Evolutionary conservation across 2,888 invertebrate species (phyloP).

Genomic region (Mesopsocus fuscifrons): DNA sequence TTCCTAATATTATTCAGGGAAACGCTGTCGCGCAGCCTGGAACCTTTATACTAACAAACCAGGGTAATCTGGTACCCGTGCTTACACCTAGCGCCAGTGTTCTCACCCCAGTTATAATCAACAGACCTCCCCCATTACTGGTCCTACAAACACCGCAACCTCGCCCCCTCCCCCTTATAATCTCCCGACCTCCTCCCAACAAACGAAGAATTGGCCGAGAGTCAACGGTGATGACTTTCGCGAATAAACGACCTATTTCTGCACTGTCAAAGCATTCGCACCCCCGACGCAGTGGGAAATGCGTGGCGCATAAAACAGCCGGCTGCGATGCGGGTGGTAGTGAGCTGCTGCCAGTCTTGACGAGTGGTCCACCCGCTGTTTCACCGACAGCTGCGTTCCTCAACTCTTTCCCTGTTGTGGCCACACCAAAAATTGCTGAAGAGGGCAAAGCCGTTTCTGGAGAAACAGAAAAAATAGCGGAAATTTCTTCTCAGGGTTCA

Average conservation of each 20-base stretch:
- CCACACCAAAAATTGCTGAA: conserved; percentile 33
- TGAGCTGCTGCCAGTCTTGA: neutral
- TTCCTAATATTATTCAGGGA: too few species aligned
- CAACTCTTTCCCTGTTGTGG: conserved; percentile 54
- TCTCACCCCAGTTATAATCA: conserved; percentile 1
- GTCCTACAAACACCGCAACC: conserved; percentile 15
- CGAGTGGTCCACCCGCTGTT: conserved; percentile 30
- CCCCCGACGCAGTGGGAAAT: conserved; percentile 11
- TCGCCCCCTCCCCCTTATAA: neutral
- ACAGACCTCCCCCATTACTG: conserved; percentile 17
- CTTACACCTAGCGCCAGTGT: neutral
- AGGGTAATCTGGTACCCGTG: conserved; percentile 11
- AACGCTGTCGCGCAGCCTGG: conserved; percentile 3
- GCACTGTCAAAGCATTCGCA: conserved; percentile 16
- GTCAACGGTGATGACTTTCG: conserved; percentile 18
- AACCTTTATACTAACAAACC: conserved; percentile 11
- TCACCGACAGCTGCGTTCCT: conserved; percentile 62
- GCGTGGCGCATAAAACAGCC: conserved; percentile 11
- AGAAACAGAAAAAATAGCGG: conserved; percentile 27
- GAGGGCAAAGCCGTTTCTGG: conserved; percentile 32
- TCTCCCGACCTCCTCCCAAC: neutral
- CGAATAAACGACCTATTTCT: conserved; percentile 20
- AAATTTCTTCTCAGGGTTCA: too few species aligned
- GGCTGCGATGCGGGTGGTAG: conserved; percentile 9
- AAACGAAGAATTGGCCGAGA: conserved; percentile 17